Conservation (phyloP, 2,797 vertebrate species). For the Rachycentron canadum region DNA sequence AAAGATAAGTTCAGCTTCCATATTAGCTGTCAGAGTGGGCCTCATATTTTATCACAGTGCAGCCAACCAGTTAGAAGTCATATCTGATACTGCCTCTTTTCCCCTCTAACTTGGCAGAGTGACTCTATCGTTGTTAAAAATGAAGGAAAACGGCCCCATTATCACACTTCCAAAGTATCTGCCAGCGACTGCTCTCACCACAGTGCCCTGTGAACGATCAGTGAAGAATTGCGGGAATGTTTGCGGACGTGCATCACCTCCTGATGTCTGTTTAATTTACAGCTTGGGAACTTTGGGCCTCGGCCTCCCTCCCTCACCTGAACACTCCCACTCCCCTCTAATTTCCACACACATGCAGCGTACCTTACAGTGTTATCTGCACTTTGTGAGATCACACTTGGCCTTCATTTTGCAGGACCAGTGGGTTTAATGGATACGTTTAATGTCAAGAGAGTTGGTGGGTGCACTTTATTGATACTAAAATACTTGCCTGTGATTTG, state of each 20-base stretch:
- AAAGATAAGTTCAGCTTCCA: conserved; percentile 17
- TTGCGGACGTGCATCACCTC: conserved; percentile 60
- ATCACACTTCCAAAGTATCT: conserved; percentile 13
- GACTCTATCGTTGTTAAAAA: conserved; percentile 15
- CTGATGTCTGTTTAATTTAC: conserved; percentile 61
- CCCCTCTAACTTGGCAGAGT: not conserved
- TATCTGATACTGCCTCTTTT: not conserved
- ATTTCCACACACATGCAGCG: not conserved
- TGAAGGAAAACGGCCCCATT: conserved; percentile 24
- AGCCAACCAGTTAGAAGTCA: not conserved
- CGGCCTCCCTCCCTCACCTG: conserved; percentile 58
- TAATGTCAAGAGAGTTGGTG: not conserved
- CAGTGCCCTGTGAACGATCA: conserved; percentile 4
- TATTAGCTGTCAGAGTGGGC: not conserved
- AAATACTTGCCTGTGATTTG: not conserved
- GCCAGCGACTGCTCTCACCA: conserved; percentile 8
- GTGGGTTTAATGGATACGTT: conserved; percentile 18
- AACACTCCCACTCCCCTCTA: conserved; percentile 34
- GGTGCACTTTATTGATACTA: not conserved
- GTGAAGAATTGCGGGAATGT: conserved; percentile 64
- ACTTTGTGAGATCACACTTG: conserved; percentile 45
- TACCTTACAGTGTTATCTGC: conserved; percentile 24
- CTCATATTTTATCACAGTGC: conserved; percentile 7
- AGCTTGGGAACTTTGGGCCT: conserved; percentile 48
- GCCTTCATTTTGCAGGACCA: not conserved